Evolutionary conservation across 1,140 invertebrate genomes (phyloP).

Genomic region (Lepidurus packardi): DNA sequence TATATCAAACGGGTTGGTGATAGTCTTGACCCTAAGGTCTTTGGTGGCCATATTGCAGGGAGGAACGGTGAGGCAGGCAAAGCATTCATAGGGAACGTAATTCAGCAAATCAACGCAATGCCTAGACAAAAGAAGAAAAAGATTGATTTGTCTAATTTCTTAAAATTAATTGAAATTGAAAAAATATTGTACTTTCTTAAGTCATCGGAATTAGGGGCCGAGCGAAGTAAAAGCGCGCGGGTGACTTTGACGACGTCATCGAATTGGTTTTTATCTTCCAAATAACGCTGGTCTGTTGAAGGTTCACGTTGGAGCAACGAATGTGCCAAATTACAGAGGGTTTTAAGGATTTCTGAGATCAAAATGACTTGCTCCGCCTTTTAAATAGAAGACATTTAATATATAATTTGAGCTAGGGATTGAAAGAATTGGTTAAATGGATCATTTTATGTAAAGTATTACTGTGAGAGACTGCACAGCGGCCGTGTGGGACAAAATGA

Average conservation of each 20-base stretch:
- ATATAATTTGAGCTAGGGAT: too few species aligned
- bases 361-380: neutral
- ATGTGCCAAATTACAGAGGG: neutral
- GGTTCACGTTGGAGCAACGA: neutral
- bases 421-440: neutral
- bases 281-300: neutral
- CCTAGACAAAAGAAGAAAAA: constrained; percentile 43
- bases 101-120: constrained; percentile 57
- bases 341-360: neutral
- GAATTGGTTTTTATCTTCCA: neutral
- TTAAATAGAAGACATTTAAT: neutral
- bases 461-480: neutral
- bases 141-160: constrained; percentile 29
- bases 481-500: neutral
- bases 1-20: constrained; percentile 62
- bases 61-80: constrained; percentile 51
- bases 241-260: constrained; percentile 30
- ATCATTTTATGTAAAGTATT: neutral
- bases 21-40: constrained; percentile 42
- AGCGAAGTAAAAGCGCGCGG: constrained; percentile 41
- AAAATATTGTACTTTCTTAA: neutral
- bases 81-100: constrained; percentile 51
- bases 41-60: constrained; percentile 39
- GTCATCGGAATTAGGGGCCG: neutral
- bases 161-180: neutral